Percentiles rank a stretch among this genome's conserved stretches.
phyloP scores from a whole-genome alignment of 1,140 invertebrate genomes.

The Cydia strobilella region DNA sequence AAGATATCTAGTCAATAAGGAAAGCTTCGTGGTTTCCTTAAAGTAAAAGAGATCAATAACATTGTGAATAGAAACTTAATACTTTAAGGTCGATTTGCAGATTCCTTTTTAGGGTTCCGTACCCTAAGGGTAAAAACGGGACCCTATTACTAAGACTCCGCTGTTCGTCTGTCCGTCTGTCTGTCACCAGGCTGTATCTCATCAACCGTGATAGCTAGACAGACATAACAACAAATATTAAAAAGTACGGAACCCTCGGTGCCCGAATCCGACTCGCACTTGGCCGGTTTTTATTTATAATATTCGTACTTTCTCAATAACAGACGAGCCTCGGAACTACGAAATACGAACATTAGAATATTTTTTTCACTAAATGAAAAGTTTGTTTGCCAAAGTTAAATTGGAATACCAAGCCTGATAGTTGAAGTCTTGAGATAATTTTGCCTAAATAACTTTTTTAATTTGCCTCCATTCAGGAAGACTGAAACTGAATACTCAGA shows the following conservation, averaged over 20 bases:
- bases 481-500: constrained; percentile 25
- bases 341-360: constrained; percentile 12
- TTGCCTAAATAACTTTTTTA: constrained; percentile 49
- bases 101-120: too few species aligned
- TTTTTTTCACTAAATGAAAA: constrained; percentile 44
- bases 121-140: too few species aligned
- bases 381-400: constrained; percentile 69
- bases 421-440: constrained; percentile 45
- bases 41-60: background rate
- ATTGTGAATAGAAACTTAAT: background rate
- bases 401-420: constrained; percentile 57
- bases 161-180: too few species aligned
- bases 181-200: too few species aligned
- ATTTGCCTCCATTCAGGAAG: constrained; percentile 35
- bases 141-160: too few species aligned
- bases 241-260: too few species aligned
- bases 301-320: background rate
- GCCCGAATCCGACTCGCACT: too few species aligned
- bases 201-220: too few species aligned
- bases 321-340: constrained; percentile 19
- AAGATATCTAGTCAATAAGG: background rate
- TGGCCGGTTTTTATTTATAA: constrained; percentile 6
- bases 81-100: background rate
- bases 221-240: too few species aligned
- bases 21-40: background rate